These are phyloP conservation scores for Cercopithecus mona DNA, from an alignment of 2,113 vertebrate species.

Conservation along the genomic window DNA sequence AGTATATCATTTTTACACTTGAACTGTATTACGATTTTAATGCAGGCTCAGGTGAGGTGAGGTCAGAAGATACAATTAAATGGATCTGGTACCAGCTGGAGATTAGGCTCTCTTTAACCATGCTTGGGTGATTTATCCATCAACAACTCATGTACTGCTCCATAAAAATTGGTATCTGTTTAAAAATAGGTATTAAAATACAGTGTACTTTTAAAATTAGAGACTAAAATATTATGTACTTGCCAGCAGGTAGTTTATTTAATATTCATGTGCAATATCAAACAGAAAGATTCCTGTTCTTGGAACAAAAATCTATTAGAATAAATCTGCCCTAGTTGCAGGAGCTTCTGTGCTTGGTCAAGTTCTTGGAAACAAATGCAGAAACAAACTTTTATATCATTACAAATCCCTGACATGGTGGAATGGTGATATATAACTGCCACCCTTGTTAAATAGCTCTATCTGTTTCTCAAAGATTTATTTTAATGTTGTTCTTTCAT, in stretches of 20 bases:
- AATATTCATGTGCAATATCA: constrained; percentile 81
- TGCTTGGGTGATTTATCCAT: constrained; percentile 99
- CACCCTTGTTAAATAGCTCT: constrained; percentile 44
- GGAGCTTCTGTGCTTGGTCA: constrained; percentile 55
- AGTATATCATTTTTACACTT: constrained; percentile 99
- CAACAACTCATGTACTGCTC: constrained; percentile 96
- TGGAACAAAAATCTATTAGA: constrained; percentile 54
- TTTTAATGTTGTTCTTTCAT: not conserved
- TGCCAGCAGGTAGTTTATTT: constrained; percentile 93
- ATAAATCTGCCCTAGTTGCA: not conserved
- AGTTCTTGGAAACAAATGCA: constrained; percentile 46
- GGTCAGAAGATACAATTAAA: constrained; percentile 99
- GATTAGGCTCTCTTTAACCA: constrained; percentile 96
- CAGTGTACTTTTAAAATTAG: constrained; percentile 95
- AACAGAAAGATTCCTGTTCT: constrained; percentile 78
- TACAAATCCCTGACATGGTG: not conserved
- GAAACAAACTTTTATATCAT: constrained; percentile 64
- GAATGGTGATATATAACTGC: constrained; percentile 19
- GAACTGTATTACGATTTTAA: constrained; percentile 98
- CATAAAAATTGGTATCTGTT: constrained; percentile 98
- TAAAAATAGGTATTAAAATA: constrained; percentile 95
- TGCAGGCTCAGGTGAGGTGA: constrained; percentile 96
- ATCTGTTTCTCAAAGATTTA: not conserved
- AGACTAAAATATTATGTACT: constrained; percentile 90
- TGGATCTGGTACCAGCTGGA: constrained; percentile 97